Percentiles rank a stretch among this genome's conserved stretches.
These are phyloP conservation scores for Diorhabda sublineata DNA, from an alignment of 1,140 invertebrate species.

Conservation along the genomic window DNA sequence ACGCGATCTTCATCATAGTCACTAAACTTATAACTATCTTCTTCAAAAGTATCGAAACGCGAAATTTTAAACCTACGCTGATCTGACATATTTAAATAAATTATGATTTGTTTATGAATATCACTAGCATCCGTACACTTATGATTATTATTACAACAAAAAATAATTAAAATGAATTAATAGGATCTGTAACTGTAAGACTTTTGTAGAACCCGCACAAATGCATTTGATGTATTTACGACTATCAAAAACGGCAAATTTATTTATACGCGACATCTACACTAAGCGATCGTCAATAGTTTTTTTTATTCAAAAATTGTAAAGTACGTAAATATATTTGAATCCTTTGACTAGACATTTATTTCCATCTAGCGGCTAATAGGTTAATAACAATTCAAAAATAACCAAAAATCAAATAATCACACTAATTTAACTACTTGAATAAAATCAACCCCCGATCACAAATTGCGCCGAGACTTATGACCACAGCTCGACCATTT, in stretches of 20 bases:
- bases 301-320: not conserved
- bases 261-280: slow-evolving; percentile 2
- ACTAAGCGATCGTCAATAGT: not conserved
- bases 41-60: not conserved
- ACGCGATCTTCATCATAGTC: not conserved
- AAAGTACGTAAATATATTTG: no score
- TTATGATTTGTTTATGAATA: not conserved
- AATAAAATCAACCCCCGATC: not conserved
- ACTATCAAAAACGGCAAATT: not conserved
- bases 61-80: slow-evolving; percentile 6
- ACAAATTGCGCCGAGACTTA: not conserved
- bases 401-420: not conserved
- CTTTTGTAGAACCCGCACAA: not conserved
- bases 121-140: not conserved
- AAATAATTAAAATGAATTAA: no score
- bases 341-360: not conserved
- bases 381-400: not conserved
- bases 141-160: not conserved
- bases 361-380: not conserved
- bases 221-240: not conserved
- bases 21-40: slow-evolving; percentile 12
- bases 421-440: not conserved
- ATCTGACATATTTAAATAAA: slow-evolving; percentile 4
- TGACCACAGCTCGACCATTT: not conserved
- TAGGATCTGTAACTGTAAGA: no score